phyloP scores from a whole-genome alignment of 2,888 invertebrate genomes.

The Cryptocheilus praepositus region DNA sequence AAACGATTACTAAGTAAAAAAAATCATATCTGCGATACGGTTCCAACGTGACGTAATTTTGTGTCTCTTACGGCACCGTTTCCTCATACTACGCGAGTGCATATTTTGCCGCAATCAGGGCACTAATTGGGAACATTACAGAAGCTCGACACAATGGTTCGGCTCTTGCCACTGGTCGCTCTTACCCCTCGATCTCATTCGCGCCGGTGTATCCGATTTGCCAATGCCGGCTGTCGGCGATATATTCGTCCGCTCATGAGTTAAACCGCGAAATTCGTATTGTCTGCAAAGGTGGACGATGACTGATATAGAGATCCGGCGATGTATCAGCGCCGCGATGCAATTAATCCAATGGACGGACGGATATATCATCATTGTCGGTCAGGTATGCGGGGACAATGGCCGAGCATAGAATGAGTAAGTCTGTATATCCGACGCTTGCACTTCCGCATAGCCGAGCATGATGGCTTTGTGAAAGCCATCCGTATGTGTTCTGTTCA shows the following conservation, averaged over 20 bases:
- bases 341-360: conserved; percentile 47
- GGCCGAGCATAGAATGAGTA: conserved; percentile 8
- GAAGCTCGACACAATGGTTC: too few relatives aligned
- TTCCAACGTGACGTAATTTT: too few relatives aligned
- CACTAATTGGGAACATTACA: too few relatives aligned
- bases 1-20: too few relatives aligned
- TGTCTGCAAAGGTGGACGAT: conserved; percentile 33
- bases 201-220: conserved; percentile 1
- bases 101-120: too few relatives aligned
- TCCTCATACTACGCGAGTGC: too few relatives aligned
- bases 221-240: not conserved
- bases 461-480: conserved; percentile 16
- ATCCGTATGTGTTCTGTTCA: not conserved
- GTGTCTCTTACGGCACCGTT: too few relatives aligned
- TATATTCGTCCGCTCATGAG: not conserved
- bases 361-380: conserved; percentile 33
- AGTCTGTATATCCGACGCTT: conserved; percentile 12
- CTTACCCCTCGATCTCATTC: conserved; percentile 4
- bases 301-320: conserved; percentile 29
- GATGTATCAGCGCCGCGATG: conserved; percentile 20
- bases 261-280: conserved; percentile 32
- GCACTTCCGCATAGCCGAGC: conserved; percentile 23
- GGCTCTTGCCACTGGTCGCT: too few relatives aligned
- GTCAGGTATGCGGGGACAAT: conserved; percentile 31
- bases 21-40: too few relatives aligned